A percentile compares a stretch with the other conserved stretches of the same genome.
phyloP scores from a whole-genome alignment of 2,113 vertebrate genomes.

The Mustela lutreola region DNA sequence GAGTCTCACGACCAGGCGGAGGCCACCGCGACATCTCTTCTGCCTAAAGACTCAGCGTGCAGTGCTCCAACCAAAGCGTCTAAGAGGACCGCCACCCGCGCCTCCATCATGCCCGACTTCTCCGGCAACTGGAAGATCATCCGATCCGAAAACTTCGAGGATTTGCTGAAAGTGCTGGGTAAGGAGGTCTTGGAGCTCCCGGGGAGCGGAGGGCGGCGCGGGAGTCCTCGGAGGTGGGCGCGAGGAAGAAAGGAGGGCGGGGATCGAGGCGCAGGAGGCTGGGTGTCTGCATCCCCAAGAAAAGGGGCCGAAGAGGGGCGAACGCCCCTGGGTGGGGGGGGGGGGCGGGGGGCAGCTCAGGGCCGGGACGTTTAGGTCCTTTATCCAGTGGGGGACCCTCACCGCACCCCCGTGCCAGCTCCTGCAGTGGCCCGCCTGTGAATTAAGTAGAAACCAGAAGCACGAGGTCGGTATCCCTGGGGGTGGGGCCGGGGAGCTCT shows the following conservation, averaged over 20 bases:
- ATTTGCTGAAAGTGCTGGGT: constrained; percentile 94
- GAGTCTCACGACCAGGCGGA: neutral
- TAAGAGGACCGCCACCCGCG: neutral
- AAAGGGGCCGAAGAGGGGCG: neutral
- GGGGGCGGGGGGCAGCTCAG: neutral
- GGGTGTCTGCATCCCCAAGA: neutral
- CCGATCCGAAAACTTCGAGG: constrained; percentile 96
- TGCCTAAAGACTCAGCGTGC: neutral
- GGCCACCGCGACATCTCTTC: neutral
- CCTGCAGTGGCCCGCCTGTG: constrained; percentile 55
- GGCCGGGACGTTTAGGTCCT: neutral
- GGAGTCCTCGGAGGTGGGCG: neutral
- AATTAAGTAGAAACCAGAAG: constrained; percentile 67
- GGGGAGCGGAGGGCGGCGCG: neutral
- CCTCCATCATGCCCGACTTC: constrained; percentile 91
- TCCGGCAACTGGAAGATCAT: constrained; percentile 95
- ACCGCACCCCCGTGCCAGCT: neutral
- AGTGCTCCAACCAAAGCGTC: neutral
- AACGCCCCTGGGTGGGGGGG: neutral
- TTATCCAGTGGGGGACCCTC: neutral
- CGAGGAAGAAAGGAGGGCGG: neutral
- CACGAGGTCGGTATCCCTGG: constrained; percentile 15
- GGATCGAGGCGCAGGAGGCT: neutral
- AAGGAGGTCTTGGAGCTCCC: constrained; percentile 78
- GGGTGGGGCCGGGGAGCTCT: neutral